phyloP scores from a whole-genome alignment of 1,140 invertebrate species.

The Megalopta genalis region DNA sequence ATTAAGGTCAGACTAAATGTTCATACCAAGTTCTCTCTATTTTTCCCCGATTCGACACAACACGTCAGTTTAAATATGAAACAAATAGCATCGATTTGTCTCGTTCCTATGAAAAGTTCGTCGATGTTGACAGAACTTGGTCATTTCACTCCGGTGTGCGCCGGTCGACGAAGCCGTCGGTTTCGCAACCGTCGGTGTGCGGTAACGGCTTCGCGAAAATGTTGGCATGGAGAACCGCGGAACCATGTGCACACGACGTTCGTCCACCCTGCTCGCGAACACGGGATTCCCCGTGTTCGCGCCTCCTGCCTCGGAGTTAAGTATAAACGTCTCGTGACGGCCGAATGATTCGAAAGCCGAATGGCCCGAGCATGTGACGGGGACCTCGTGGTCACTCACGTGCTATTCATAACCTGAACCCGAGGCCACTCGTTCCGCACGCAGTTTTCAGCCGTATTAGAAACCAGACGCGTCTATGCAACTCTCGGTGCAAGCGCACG shows the following conservation, averaged over 20 bases:
- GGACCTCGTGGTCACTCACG: conserved; percentile 74
- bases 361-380: conserved; percentile 67
- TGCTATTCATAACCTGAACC: conserved; percentile 73
- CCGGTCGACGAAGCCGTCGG: background rate
- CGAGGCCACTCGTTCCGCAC: conserved; percentile 29
- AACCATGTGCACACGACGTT: background rate
- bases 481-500: background rate
- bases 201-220: background rate
- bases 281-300: conserved; percentile 15
- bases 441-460: conserved; percentile 16
- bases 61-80: no score
- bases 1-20: no score
- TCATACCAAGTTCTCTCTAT: no score
- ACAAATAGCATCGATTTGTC: no score
- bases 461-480: background rate
- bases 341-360: conserved; percentile 32
- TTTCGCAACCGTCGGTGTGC: background rate
- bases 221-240: background rate
- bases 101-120: no score
- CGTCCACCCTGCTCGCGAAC: background rate
- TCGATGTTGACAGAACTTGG: no score
- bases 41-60: no score
- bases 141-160: no score
- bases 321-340: conserved; percentile 65
- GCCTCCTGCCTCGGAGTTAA: conserved; percentile 33